These are phyloP conservation scores for Vimba vimba DNA, from an alignment of 2,113 vertebrate genomes.

Conservation along the genomic window DNA sequence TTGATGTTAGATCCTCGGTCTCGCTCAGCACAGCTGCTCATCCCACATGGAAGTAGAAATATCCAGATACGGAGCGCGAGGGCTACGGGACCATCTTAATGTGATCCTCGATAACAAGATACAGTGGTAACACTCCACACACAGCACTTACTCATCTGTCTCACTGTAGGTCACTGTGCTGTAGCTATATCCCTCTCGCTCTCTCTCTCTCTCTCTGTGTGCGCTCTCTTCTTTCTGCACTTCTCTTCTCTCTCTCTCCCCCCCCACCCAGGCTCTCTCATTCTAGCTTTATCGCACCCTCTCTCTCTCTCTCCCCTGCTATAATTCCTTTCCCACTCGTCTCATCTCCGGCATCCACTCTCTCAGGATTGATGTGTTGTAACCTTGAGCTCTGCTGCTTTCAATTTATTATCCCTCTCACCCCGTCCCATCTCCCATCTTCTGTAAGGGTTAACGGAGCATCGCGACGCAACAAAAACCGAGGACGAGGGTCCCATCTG, in stretches of 20 bases:
- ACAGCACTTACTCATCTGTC: constrained; percentile 52
- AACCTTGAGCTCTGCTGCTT: constrained; percentile 64
- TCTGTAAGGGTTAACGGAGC: constrained; percentile 53
- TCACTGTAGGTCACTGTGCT: constrained; percentile 60
- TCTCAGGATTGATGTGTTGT: constrained; percentile 61
- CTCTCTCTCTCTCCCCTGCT: constrained; percentile 42
- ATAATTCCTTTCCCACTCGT: constrained; percentile 59
- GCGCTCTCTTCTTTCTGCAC: constrained; percentile 39
- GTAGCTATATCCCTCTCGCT: constrained; percentile 30
- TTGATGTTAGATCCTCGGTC: constrained; percentile 43
- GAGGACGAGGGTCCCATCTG: constrained; percentile 52
- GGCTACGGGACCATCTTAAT: constrained; percentile 49
- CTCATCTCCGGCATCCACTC: constrained; percentile 49
- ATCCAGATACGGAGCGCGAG: constrained; percentile 46
- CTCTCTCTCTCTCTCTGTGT: constrained; percentile 30
- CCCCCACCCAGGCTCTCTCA: constrained; percentile 11
- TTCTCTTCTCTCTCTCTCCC: constrained; percentile 17
- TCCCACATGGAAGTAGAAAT: constrained; percentile 48
- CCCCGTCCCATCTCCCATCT: neutral
- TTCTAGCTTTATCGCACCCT: constrained; percentile 7
- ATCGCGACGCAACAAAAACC: neutral
- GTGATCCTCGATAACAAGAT: constrained; percentile 54
- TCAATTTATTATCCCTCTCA: constrained; percentile 60
- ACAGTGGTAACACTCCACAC: constrained; percentile 44
- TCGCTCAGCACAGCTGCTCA: constrained; percentile 32